Evolutionary conservation across 2,113 vertebrate species (phyloP).

Genomic region (Holacanthus passer): DNA sequence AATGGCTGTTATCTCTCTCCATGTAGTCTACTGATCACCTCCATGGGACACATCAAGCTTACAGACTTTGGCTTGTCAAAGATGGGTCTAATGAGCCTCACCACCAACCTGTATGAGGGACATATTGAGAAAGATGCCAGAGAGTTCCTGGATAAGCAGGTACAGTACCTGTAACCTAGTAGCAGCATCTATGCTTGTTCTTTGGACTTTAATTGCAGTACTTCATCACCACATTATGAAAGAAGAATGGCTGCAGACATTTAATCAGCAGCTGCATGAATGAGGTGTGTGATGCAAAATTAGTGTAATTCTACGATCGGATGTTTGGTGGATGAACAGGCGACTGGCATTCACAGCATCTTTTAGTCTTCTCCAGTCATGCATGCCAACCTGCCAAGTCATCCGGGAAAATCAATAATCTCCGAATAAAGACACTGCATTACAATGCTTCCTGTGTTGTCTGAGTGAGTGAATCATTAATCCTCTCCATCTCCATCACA

Average conservation of each 20-base stretch:
- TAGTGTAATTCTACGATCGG: not conserved
- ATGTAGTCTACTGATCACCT: constrained; percentile 93
- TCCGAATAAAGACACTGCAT: constrained; percentile 41
- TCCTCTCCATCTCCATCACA: constrained; percentile 48
- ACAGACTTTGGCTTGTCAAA: constrained; percentile 96
- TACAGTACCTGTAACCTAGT: constrained; percentile 52
- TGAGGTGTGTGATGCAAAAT: not conserved
- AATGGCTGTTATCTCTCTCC: constrained; percentile 14
- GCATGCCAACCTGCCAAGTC: constrained; percentile 39
- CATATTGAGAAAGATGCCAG: constrained; percentile 96
- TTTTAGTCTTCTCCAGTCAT: constrained; percentile 31
- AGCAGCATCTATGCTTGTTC: not conserved
- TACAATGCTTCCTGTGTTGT: constrained; percentile 46
- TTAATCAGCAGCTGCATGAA: constrained; percentile 22
- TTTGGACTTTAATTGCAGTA: not conserved
- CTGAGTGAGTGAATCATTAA: constrained; percentile 55
- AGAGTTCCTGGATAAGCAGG: constrained; percentile 97
- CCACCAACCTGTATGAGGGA: constrained; percentile 96
- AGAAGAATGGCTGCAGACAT: not conserved
- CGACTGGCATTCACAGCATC: constrained; percentile 26
- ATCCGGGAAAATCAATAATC: constrained; percentile 46
- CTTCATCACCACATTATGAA: not conserved
- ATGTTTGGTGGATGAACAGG: constrained; percentile 16
- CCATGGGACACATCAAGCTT: constrained; percentile 96
- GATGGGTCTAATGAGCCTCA: constrained; percentile 97